Percentiles rank a stretch among this genome's conserved stretches.
Conservation (phyloP, 1,140 invertebrate species). For the Magallana ariakensis region DNA sequence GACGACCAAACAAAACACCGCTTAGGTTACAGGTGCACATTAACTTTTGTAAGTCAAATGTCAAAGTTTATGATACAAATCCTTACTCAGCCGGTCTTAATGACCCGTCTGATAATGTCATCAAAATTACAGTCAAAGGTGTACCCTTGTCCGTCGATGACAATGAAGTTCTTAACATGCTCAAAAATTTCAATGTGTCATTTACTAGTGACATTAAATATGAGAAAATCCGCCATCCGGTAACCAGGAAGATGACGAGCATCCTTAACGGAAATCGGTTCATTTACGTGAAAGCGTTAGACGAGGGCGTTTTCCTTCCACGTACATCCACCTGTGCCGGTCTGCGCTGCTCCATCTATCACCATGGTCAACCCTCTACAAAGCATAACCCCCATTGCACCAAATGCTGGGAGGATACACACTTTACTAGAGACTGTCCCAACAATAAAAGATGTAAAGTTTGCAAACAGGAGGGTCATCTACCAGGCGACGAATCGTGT, state of each 20-base stretch:
- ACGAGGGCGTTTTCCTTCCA: background rate
- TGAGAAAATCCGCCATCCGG: background rate
- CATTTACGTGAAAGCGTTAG: background rate
- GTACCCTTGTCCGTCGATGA: background rate
- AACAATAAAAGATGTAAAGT: background rate
- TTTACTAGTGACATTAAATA: too few species aligned
- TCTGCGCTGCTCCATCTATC: background rate
- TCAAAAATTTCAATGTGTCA: background rate
- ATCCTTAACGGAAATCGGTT: background rate
- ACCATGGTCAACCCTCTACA: background rate
- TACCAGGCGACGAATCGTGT: background rate
- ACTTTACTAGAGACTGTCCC: too few species aligned
- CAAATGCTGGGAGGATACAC: background rate
- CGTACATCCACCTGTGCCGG: background rate
- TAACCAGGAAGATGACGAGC: background rate
- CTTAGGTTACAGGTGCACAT: too few species aligned
- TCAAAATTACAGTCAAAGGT: background rate
- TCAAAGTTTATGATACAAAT: conserved; percentile 11
- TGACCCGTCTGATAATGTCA: too few species aligned
- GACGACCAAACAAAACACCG: too few species aligned
- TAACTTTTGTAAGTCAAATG: too few species aligned
- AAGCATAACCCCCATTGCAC: background rate
- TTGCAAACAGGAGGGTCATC: background rate
- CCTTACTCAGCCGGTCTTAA: background rate
- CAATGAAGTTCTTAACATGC: background rate